These are phyloP conservation scores for Jordanella pulchra DNA, from an alignment of 2,797 vertebrate genomes.

Conservation along the genomic window DNA sequence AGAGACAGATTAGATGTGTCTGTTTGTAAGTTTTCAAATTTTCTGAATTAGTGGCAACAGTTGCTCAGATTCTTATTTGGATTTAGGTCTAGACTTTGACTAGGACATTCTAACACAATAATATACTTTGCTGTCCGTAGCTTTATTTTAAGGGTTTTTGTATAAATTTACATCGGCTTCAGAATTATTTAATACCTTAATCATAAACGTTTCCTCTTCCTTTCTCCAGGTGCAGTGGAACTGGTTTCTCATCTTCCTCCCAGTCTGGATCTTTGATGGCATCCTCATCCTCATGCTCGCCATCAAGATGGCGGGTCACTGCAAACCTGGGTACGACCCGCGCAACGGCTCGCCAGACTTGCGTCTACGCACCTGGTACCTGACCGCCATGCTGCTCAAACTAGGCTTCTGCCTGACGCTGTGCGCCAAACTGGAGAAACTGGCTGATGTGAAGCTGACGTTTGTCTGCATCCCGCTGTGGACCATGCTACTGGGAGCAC, in stretches of 20 bases:
- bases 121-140: neutral
- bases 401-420: slow-evolving; percentile 92
- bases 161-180: too few species aligned
- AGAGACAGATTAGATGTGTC: too few species aligned
- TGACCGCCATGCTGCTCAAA: slow-evolving; percentile 91
- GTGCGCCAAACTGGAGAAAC: slow-evolving; percentile 88
- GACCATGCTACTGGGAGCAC: slow-evolving; percentile 88
- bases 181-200: neutral
- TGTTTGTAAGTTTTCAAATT: too few species aligned
- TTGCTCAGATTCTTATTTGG: neutral
- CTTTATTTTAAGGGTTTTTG: too few species aligned
- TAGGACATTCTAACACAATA: neutral
- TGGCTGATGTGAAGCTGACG: slow-evolving; percentile 85
- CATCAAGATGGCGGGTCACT: slow-evolving; percentile 93
- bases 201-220: neutral
- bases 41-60: neutral
- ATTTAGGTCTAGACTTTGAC: neutral
- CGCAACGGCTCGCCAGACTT: slow-evolving; percentile 90
- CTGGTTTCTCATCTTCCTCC: slow-evolving; percentile 97
- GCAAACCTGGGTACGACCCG: slow-evolving; percentile 91
- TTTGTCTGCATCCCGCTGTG: slow-evolving; percentile 93
- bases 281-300: slow-evolving; percentile 92
- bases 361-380: slow-evolving; percentile 91
- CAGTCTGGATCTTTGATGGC: slow-evolving; percentile 94
- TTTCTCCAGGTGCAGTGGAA: slow-evolving; percentile 86